Conservation (phyloP, 2,888 invertebrate species). For the Anoplius nigerrimus region DNA sequence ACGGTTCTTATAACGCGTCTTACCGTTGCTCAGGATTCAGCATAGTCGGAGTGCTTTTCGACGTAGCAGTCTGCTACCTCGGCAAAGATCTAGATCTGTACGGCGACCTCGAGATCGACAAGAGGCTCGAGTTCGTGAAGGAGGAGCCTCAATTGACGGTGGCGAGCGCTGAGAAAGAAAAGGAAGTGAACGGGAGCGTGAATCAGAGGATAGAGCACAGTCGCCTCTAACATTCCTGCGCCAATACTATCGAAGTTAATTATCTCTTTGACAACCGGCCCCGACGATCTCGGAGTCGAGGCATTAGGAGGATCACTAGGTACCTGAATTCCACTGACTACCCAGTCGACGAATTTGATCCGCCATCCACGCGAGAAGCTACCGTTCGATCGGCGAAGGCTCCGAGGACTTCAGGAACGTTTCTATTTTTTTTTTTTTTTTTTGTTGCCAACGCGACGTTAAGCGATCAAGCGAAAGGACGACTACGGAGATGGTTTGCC, state of each 20-base stretch:
- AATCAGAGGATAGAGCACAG: slow-evolving; percentile 42
- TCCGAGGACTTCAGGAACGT: no score
- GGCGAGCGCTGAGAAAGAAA: slow-evolving; percentile 30
- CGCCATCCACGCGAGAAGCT: no score
- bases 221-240: slow-evolving; percentile 18
- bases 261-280: background rate
- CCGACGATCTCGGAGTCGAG: slow-evolving; percentile 8
- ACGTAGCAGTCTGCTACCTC: slow-evolving; percentile 79
- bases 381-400: no score
- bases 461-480: no score
- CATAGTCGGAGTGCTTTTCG: slow-evolving; percentile 78
- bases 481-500: no score
- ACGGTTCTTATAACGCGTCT: background rate
- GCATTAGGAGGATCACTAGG: slow-evolving; percentile 29
- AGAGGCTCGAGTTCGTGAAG: slow-evolving; percentile 61
- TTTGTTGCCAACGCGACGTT: no score
- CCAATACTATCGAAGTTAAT: slow-evolving; percentile 10
- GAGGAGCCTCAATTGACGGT: slow-evolving; percentile 35
- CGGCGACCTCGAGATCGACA: slow-evolving; percentile 70
- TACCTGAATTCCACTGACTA: slow-evolving; percentile 35
- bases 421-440: no score
- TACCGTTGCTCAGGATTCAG: slow-evolving; percentile 77
- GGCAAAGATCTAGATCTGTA: slow-evolving; percentile 80
- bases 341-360: no score
- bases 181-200: slow-evolving; percentile 50